Conservation (phyloP, 2,888 invertebrate species). For the Patella caerulea region DNA sequence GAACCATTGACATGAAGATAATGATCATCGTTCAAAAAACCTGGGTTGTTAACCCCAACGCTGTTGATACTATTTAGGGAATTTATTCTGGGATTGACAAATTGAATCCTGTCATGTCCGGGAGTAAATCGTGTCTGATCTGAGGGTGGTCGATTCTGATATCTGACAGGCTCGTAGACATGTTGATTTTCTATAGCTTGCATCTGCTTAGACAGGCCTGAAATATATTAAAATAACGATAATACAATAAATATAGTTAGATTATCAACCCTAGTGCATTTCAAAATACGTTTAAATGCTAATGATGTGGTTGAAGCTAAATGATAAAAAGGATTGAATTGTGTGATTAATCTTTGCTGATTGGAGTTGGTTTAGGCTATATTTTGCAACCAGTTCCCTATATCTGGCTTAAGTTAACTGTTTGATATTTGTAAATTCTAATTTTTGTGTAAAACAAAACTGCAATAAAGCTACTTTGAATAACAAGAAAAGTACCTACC, state of each 20-base stretch:
- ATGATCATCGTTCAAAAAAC: background rate
- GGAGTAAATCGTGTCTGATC: background rate
- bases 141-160: background rate
- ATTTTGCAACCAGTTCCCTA: too few relatives aligned
- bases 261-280: too few relatives aligned
- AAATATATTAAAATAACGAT: background rate
- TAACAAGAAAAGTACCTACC: constrained; percentile 28
- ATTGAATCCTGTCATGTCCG: background rate
- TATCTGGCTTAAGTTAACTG: too few relatives aligned
- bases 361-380: too few relatives aligned
- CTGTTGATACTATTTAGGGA: background rate
- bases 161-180: background rate
- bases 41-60: background rate
- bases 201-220: background rate
- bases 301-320: too few relatives aligned
- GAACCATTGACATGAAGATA: constrained; percentile 4
- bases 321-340: too few relatives aligned
- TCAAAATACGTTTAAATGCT: too few relatives aligned
- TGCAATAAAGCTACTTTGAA: too few relatives aligned
- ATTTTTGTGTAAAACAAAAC: too few relatives aligned
- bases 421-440: too few relatives aligned
- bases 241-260: background rate
- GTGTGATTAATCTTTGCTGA: too few relatives aligned
- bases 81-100: background rate
- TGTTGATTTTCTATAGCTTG: background rate